phyloP scores from a whole-genome alignment of 2,888 invertebrate genomes.

The Acrobeloides nanus region DNA sequence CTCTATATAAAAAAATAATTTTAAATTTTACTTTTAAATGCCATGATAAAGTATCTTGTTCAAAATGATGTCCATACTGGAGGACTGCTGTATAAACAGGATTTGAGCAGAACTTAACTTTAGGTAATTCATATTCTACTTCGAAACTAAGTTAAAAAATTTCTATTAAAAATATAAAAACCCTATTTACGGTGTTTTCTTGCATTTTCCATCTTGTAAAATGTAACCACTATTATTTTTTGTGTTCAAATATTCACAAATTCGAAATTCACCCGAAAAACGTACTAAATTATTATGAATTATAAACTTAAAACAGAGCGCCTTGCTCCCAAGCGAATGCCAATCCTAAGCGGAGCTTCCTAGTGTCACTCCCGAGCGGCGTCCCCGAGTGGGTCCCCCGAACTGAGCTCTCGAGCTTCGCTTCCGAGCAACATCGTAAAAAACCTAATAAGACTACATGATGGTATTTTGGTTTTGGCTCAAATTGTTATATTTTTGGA shows the following conservation, averaged over 20 bases:
- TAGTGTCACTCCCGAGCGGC: too few relatives aligned
- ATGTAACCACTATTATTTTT: constrained; percentile 15
- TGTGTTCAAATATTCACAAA: constrained; percentile 23
- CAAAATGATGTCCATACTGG: constrained; percentile 26
- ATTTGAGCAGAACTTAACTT: constrained; percentile 26
- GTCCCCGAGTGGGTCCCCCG: too few relatives aligned
- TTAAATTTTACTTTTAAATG: constrained; percentile 16
- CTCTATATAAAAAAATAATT: neutral
- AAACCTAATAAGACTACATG: too few relatives aligned
- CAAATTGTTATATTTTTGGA: too few relatives aligned
- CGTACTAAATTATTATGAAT: too few relatives aligned
- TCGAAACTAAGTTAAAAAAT: constrained; percentile 17
- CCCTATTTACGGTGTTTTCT: constrained; percentile 16
- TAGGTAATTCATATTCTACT: constrained; percentile 23
- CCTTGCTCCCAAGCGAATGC: too few relatives aligned
- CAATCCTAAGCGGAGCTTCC: too few relatives aligned
- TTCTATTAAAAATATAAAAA: neutral
- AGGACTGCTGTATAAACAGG: constrained; percentile 27
- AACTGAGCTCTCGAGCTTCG: too few relatives aligned
- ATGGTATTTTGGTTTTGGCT: too few relatives aligned
- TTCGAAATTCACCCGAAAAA: constrained; percentile 18
- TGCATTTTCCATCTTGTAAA: constrained; percentile 14
- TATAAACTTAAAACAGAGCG: too few relatives aligned
- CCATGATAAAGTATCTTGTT: constrained; percentile 22
- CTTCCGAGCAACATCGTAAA: too few relatives aligned